A percentile compares a stretch with the other conserved stretches of the same genome.
Evolutionary conservation across 2,113 vertebrate genomes (phyloP).

Genomic region (Oceanites oceanicus): DNA sequence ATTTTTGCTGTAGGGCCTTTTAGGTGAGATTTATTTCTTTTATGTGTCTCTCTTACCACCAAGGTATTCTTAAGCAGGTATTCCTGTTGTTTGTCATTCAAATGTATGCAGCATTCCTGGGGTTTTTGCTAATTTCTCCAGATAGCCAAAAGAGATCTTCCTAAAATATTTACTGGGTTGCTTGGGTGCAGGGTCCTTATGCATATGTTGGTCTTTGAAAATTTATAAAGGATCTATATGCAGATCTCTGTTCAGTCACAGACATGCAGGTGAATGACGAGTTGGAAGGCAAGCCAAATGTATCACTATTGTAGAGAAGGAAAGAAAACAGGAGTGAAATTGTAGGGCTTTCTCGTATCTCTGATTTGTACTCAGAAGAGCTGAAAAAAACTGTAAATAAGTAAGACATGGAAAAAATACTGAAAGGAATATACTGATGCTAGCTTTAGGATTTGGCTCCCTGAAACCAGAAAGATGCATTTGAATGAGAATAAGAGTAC

Average conservation of each 20-base stretch:
- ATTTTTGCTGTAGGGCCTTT: not conserved
- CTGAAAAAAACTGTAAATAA: not conserved
- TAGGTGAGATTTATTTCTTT: not conserved
- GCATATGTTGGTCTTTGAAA: not conserved
- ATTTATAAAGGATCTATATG: not conserved
- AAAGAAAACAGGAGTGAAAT: not conserved
- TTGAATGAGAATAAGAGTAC: not conserved
- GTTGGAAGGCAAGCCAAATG: not conserved
- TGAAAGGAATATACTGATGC: not conserved
- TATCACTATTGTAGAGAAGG: not conserved
- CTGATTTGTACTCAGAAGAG: not conserved
- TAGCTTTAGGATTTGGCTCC: not conserved
- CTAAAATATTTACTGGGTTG: not conserved
- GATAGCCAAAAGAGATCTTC: not conserved
- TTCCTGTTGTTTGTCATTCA: not conserved
- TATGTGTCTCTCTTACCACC: not conserved
- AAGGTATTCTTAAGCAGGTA: not conserved
- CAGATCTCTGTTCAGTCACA: not conserved
- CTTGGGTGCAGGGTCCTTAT: not conserved
- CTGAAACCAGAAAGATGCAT: not conserved
- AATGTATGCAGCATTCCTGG: not conserved
- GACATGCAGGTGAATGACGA: not conserved
- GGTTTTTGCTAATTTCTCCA: not conserved
- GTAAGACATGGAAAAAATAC: not conserved
- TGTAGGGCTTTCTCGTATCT: not conserved